phyloP scores from a whole-genome alignment of 2,888 invertebrate genomes.

The Epinotia bilunana region DNA sequence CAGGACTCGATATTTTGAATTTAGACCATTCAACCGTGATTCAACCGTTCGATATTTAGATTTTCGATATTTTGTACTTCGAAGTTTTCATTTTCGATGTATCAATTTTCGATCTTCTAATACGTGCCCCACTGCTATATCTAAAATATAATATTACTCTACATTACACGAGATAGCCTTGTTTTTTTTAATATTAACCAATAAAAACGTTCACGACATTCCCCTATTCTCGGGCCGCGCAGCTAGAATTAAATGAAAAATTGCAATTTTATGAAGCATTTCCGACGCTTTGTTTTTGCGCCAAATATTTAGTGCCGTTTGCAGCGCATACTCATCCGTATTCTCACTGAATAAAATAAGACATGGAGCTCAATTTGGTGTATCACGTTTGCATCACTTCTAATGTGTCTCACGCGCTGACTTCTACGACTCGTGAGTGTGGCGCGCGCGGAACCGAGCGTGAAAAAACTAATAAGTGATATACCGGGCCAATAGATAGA shows the following conservation, averaged over 20 bases:
- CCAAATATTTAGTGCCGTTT: constrained; percentile 27
- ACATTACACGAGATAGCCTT: background rate
- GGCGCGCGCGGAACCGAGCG: too few relatives aligned
- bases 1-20: too few relatives aligned
- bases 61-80: too few relatives aligned
- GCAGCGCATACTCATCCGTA: constrained; percentile 6
- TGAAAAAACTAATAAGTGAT: too few relatives aligned
- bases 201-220: background rate
- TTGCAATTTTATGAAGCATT: constrained; percentile 40
- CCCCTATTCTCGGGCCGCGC: constrained; percentile 3
- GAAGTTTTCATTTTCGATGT: too few relatives aligned
- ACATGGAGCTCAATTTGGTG: background rate
- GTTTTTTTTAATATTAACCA: background rate
- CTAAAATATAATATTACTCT: background rate
- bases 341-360: background rate
- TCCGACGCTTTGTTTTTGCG: constrained; percentile 29
- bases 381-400: too few relatives aligned
- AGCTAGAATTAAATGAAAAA: constrained; percentile 44
- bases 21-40: too few relatives aligned
- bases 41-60: too few relatives aligned
- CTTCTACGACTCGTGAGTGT: too few relatives aligned
- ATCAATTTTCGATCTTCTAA: too few relatives aligned
- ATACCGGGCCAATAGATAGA: too few relatives aligned
- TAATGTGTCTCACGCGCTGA: too few relatives aligned
- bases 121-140: background rate